Base-by-base conservation (phyloP, 2,888 invertebrate genomes). In the Ichneumoninae sp. region DNA sequence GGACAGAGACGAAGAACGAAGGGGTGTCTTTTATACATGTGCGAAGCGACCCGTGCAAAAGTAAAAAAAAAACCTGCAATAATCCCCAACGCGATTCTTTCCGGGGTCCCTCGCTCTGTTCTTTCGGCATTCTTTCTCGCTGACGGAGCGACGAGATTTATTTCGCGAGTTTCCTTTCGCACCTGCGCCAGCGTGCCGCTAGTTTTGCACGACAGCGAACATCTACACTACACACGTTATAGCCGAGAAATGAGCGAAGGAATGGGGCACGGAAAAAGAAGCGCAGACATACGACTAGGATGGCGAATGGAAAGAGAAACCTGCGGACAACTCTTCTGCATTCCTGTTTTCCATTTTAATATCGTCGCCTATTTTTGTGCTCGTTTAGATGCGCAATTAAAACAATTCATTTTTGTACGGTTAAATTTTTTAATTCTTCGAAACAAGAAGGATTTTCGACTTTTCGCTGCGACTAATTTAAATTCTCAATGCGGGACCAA, bases 131-230 rank as follows among this genome's bases (percentile, higher is more conserved):
- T 85, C 77, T 81, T 87, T 86, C 84, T 65, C 76, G 81, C 82
- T 85, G 83, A 82, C 87, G 76, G 83, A 87, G 84, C 86, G 88
- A 84, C 87, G 88, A 89, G 90, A 92, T 92, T 92, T 91, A 91
- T 91, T 89, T 90, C 87, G 88, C 83, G 88, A 89, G 90, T 90
- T 91, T 90, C 88, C 87, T 88, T 87, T 90, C 87, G 87, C 91
- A 91, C 91, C 91, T 91, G 91, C 88, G 89, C 87, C 82, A 68
- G 74, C 69, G 69, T 70, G 71, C 44, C 47, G 26, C 30, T 72
- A 19, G 40, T 13, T 36, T 54, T 75, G 57, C 65, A 54, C 83
- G 50, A 65, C 54, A 65, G 62, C 57, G 60, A 76, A 47, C 70
- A 69, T 80, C 36, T 77, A 40, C 50, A 69, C 72, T 65, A 60